Evolutionary conservation across 2,797 vertebrate genomes (phyloP), one percentile per base, ranked within the genome.

Genomic region (Masticophis lateralis): DNA sequence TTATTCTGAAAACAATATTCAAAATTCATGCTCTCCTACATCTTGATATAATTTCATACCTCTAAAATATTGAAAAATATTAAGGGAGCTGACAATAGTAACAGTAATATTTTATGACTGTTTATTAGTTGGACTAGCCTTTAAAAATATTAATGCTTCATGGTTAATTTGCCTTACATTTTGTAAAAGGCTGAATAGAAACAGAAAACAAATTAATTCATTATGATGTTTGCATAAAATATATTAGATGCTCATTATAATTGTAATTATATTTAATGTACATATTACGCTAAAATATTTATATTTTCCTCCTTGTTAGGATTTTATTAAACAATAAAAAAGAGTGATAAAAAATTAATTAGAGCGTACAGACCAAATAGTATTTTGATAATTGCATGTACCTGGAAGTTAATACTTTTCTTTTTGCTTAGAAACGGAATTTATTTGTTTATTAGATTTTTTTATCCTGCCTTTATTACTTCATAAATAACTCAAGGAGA

Each of bases 281-380:
- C 2, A 8, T 91, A 43, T 91, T 28, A 90, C 27, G 94, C 92
- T 43, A 32, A 93, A 93, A 25, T 57, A 3, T 92, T 2, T 91
- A 11, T 5, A 92, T 59, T 28, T 28, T 94, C 0, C 51, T 95
- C 90, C 74, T 27, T 88, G 8, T 93, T 87, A 87, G 56, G 28
- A 63, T 89, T 91, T 93, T 93, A 91, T 93, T 93, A 93, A 93
- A 86, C 88, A 92, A 83, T 92, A 89, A 91, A 94, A 74, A 87
- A 94, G 53, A 60, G 53, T 37, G 53, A 94, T 89, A 59, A 66
- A 92, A 91, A 89, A 92, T 94, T 91, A 92, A 91, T 79, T 69
- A 66, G 32, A 88, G 59, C 57, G 6, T 86, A 94, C 74, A 89
- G 66, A 60, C 14, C 37, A 91, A 91, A 87, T 87, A 55, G 20